Conservation (phyloP, 2,797 vertebrate genomes). For the Loriculus beryllinus region DNA sequence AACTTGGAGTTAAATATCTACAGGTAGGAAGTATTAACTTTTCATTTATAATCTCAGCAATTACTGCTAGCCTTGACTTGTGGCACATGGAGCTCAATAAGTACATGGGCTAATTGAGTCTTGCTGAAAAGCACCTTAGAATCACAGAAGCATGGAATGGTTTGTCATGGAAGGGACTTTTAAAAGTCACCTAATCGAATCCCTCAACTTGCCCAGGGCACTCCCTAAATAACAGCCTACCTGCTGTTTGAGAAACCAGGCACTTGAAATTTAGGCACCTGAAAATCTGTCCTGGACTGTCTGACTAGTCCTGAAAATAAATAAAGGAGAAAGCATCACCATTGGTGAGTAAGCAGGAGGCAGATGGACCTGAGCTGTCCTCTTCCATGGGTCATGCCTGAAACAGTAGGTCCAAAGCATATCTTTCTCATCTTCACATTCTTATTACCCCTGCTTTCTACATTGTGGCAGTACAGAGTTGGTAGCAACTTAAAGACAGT, state of each 20-base stretch:
- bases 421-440: neutral
- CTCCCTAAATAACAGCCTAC: neutral
- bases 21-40: neutral
- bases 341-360: fast-evolving
- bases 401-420: neutral
- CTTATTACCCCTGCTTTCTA: neutral
- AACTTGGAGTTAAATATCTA: neutral
- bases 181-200: neutral
- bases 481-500: neutral
- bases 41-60: neutral
- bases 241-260: neutral
- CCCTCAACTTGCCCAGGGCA: fast-evolving
- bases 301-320: neutral
- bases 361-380: neutral
- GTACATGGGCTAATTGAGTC: neutral
- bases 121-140: neutral
- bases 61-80: neutral
- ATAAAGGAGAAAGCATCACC: neutral
- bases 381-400: neutral
- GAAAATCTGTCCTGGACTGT: neutral
- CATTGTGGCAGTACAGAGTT: neutral
- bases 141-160: neutral
- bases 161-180: neutral
- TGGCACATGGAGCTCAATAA: neutral
- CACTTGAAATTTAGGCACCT: neutral